phyloP scores from a whole-genome alignment of 1,140 invertebrate genomes.

The Saccostrea glomerata region DNA sequence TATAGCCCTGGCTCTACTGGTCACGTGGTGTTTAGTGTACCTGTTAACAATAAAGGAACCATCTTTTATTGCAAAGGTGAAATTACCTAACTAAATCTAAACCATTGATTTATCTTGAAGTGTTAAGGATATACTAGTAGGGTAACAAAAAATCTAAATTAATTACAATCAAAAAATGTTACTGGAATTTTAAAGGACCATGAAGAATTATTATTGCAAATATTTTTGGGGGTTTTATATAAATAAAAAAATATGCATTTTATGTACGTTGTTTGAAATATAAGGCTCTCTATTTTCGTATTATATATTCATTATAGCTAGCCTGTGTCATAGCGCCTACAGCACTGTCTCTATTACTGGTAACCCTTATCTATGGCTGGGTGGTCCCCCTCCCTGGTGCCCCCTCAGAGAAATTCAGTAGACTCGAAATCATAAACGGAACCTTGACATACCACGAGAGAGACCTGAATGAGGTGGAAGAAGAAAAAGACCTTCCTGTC shows the following conservation, averaged over 20 bases:
- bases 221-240: no score
- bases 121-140: no score
- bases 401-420: neutral
- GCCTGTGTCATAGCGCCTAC: neutral
- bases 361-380: constrained; percentile 2
- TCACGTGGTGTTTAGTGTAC: constrained; percentile 70
- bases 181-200: no score
- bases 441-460: constrained; percentile 2
- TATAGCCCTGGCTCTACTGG: constrained; percentile 66
- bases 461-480: neutral
- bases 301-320: neutral
- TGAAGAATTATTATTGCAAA: no score
- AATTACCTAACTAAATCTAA: neutral
- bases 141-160: no score
- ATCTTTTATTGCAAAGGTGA: constrained; percentile 68
- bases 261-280: no score
- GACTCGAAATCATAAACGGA: neutral
- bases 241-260: no score
- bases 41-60: constrained; percentile 66
- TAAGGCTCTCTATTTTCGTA: no score
- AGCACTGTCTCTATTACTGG: neutral
- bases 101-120: no score
- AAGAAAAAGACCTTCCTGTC: neutral
- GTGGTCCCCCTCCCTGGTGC: neutral
- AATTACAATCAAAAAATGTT: no score